phyloP scores from a whole-genome alignment of 2,888 invertebrate genomes.

The Epirrhoe tristata region DNA sequence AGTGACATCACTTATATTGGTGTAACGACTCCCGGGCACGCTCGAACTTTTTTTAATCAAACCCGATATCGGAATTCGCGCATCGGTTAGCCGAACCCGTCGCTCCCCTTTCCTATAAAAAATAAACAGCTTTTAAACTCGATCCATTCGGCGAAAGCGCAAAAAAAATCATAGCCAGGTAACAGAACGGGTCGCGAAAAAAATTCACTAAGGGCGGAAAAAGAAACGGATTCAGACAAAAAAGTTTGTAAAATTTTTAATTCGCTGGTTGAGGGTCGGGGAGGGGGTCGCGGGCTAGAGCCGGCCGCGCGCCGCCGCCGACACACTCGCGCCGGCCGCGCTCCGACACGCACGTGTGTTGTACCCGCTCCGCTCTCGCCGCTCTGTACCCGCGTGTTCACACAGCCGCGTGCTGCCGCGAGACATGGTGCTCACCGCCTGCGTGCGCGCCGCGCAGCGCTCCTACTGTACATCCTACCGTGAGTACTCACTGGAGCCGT shows the following conservation, averaged over 20 bases:
- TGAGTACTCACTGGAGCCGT: conserved; percentile 55
- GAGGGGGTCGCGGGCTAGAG: conserved; percentile 44
- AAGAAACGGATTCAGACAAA: conserved; percentile 83
- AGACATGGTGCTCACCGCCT: conserved; percentile 74
- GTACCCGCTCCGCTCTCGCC: conserved; percentile 21
- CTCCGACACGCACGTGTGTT: conserved; percentile 26
- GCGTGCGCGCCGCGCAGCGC: conserved; percentile 75
- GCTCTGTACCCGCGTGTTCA: conserved; percentile 13
- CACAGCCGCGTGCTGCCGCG: not conserved
- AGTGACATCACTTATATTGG: conserved; percentile 40
- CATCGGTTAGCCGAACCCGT: conserved; percentile 77
- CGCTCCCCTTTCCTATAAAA: conserved; percentile 80
- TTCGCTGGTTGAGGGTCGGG: conserved; percentile 67
- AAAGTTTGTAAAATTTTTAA: conserved; percentile 76
- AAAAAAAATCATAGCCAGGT: conserved; percentile 82
- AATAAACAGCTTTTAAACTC: conserved; percentile 84
- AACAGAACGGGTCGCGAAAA: conserved; percentile 82
- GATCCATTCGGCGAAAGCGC: conserved; percentile 69
- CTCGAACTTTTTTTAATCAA: conserved; percentile 60
- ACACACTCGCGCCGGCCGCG: conserved; percentile 30
- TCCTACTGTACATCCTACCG: conserved; percentile 72
- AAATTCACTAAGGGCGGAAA: conserved; percentile 84
- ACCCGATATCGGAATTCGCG: conserved; percentile 82
- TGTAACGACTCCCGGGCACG: conserved; percentile 53
- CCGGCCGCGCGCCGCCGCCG: conserved; percentile 32